Evolutionary conservation across 2,888 invertebrate species (phyloP).

Genomic region (Cinara cedri): DNA sequence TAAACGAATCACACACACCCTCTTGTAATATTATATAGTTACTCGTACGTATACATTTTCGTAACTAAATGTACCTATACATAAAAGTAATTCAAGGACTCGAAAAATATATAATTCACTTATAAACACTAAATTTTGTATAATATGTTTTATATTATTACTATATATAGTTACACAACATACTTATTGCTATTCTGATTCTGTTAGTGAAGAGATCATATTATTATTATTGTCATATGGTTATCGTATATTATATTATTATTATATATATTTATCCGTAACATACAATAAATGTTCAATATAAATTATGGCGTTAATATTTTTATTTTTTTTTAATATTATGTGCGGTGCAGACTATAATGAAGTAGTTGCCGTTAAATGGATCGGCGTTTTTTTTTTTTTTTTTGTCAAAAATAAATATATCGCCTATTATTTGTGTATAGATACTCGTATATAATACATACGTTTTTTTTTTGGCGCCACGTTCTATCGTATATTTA

Average conservation of each 20-base stretch:
- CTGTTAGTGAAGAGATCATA: neutral
- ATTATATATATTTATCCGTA: neutral
- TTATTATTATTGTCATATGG: neutral
- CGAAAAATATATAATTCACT: constrained; percentile 7
- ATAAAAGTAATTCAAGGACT: constrained; percentile 30
- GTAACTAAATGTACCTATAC: neutral
- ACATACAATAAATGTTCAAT: too few species aligned
- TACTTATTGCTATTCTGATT: neutral
- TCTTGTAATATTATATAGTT: neutral
- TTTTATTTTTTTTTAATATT: too few species aligned
- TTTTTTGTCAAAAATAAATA: too few species aligned
- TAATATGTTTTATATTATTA: too few species aligned
- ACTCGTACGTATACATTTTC: neutral
- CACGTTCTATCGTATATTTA: neutral
- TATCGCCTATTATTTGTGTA: neutral
- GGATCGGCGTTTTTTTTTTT: neutral
- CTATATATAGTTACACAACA: constrained; percentile 14
- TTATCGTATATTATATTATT: neutral
- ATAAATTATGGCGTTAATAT: neutral
- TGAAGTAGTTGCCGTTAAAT: neutral
- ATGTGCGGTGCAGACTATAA: too few species aligned
- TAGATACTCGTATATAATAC: neutral
- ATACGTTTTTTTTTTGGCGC: neutral
- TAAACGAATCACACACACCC: constrained; percentile 13
- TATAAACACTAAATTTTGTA: constrained; percentile 2